Evolutionary conservation across 2,113 vertebrate species (phyloP).

Genomic region (Ascaphus truei): DNA sequence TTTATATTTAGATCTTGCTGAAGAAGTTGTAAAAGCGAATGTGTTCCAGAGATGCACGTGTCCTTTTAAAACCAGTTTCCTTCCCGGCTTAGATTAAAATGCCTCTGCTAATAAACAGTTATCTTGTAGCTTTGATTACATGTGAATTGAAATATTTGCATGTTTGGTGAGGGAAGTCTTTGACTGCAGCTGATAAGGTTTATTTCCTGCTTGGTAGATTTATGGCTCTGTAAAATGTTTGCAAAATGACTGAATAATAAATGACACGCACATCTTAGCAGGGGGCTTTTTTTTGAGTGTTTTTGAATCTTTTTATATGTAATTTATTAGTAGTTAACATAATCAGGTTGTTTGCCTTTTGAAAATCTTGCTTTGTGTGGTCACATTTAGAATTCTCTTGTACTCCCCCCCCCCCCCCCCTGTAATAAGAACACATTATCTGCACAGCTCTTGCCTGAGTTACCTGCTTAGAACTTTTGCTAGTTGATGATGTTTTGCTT

Average conservation of each 20-base stretch:
- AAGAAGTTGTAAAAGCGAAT: no score
- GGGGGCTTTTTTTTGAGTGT: not conserved
- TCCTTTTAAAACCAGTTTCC: not conserved
- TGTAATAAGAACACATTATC: no score
- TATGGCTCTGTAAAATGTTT: not conserved
- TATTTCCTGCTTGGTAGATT: conserved; percentile 3
- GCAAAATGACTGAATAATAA: conserved; percentile 11
- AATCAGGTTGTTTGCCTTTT: no score
- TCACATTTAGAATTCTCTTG: no score
- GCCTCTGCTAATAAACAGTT: no score
- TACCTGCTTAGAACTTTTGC: no score
- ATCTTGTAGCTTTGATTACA: not conserved
- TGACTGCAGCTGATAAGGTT: not conserved
- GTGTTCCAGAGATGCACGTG: no score
- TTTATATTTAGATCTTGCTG: no score
- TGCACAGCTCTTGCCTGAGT: no score
- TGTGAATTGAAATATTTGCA: not conserved
- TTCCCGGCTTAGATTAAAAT: not conserved
- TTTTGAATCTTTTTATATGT: not conserved
- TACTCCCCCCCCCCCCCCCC: no score
- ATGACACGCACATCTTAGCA: not conserved
- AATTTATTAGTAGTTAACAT: conserved; percentile 1
- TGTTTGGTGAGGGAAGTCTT: conserved; percentile 19
- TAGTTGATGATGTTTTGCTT: no score
- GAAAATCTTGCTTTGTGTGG: no score